phyloP scores from a whole-genome alignment of 2,113 vertebrate genomes.

The Coreoperca whiteheadi region DNA sequence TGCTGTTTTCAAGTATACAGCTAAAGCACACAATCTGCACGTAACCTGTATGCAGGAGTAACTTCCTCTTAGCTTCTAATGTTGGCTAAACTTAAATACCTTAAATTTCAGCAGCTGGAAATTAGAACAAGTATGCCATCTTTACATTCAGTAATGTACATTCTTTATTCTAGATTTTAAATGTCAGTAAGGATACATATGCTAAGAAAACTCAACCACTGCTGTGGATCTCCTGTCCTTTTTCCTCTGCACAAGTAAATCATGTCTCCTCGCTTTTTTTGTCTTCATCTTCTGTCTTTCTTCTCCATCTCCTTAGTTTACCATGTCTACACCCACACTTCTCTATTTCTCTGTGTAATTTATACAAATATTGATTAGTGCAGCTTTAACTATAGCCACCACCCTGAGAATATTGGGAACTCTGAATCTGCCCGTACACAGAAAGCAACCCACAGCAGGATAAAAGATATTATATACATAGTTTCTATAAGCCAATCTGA shows the following conservation, averaged over 20 bases:
- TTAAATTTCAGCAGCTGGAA: neutral
- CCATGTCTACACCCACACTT: too few relatives aligned
- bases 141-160: neutral
- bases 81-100: neutral
- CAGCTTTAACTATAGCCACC: neutral
- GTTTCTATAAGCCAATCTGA: neutral
- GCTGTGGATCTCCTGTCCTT: neutral
- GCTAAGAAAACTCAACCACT: neutral
- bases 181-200: neutral
- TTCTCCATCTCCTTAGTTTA: too few relatives aligned
- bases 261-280: too few relatives aligned
- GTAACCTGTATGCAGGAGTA: neutral
- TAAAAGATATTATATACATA: neutral
- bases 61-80: neutral
- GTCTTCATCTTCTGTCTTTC: too few relatives aligned
- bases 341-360: too few relatives aligned
- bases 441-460: neutral
- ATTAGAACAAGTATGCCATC: neutral
- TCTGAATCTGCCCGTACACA: neutral
- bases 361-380: neutral
- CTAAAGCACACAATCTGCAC: neutral
- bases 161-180: neutral
- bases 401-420: neutral
- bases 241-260: too few relatives aligned
- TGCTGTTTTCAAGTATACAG: constrained; percentile 1